Evolutionary conservation across 1,140 invertebrate genomes (phyloP), one percentile per base, ranked within the genome.

Genomic region (Drosophila serrata): DNA sequence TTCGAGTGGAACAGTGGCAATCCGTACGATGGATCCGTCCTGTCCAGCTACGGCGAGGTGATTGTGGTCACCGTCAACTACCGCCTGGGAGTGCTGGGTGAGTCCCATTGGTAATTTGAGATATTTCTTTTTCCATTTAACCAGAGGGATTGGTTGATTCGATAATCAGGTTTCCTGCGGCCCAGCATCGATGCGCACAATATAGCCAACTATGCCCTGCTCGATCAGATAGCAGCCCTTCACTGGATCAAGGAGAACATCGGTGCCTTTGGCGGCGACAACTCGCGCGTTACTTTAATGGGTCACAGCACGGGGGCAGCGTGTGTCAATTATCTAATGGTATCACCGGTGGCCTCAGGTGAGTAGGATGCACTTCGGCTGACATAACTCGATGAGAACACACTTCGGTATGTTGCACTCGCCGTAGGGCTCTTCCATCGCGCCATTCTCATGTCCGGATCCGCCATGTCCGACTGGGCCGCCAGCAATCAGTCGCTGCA

Each of bases 11-110:
- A 97, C 91, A 97, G 97, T 13, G 97, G 98, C 61, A 98, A 98
- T 93, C 95, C 97, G 0, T 98, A 98, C 87, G 98, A 99, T 91
- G 98, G 98, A 4, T 96, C 96, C 43, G 95, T 98, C 13, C 92
- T 99, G 56, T 95, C 98, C 46, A 96, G 97, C 48, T 98, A 97
- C 81, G 97, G 97, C 37, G 95, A 97, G 81, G 95, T 99, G 29
- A 96, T 99, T 88, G 97, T 99, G 29, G 96, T 99, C 39, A 99
- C 97, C 15, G 93, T 99, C 31, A 99, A 99, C 93, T 99, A 97
- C 92, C 94, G 98, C 29, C 94, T 99, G 1, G 98, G 98, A 11
- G 96, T 98, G 77, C 93, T 99, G 74, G 98, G 98, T 99, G 48
- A 61, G 84, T 69, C 5, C 9, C 12, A 9, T 12, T 11, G 17